phyloP scores from a whole-genome alignment of 2,113 vertebrate genomes.

The Elachura formosa region DNA sequence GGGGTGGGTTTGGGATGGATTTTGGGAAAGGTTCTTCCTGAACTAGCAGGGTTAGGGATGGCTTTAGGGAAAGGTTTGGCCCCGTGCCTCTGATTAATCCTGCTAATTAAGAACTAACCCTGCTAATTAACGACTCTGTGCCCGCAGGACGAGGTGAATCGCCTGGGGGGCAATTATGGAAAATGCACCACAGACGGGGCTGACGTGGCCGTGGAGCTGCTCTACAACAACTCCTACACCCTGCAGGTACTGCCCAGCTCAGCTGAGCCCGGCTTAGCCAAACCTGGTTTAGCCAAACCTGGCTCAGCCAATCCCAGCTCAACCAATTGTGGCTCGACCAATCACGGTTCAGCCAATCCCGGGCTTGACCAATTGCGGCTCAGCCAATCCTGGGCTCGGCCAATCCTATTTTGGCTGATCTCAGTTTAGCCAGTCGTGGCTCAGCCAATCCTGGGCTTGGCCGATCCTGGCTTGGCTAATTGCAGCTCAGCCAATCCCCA shows the following conservation, averaged over 20 bases:
- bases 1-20: too few species aligned
- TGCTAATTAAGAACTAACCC: not conserved
- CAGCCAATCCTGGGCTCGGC: too few species aligned
- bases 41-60: not conserved
- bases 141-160: constrained; percentile 61
- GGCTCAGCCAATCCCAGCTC: too few species aligned
- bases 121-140: not conserved
- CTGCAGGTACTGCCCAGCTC: constrained; percentile 42
- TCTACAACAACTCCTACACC: constrained; percentile 65
- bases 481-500: too few species aligned
- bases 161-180: constrained; percentile 53
- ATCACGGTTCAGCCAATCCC: too few species aligned
- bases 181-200: not conserved
- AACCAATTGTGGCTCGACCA: too few species aligned
- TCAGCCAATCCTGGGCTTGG: too few species aligned
- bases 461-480: not conserved
- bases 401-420: too few species aligned
- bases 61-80: too few species aligned
- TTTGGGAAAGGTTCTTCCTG: too few species aligned
- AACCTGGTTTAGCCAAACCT: not conserved
- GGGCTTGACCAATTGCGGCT: too few species aligned
- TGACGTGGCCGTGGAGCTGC: constrained; percentile 4
- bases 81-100: not conserved
- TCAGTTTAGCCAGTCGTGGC: too few species aligned
- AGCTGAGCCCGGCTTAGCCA: not conserved